A percentile compares a stretch with the other conserved stretches of the same genome.
These are phyloP conservation scores for Hippocampus abdominalis DNA, from an alignment of 2,113 vertebrate genomes.

Conservation along the genomic window DNA sequence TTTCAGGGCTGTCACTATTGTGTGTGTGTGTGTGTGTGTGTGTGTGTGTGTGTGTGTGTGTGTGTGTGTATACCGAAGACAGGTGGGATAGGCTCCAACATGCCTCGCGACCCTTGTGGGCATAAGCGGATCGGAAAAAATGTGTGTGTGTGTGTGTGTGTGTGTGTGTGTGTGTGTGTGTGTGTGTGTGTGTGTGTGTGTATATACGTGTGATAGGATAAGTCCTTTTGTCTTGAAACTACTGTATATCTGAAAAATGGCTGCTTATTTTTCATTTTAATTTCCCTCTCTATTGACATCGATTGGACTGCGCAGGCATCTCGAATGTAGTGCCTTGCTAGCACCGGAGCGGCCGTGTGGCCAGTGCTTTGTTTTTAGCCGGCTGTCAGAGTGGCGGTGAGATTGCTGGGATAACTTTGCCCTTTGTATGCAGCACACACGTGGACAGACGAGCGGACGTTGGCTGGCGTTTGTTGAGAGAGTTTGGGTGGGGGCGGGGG, in stretches of 20 bases:
- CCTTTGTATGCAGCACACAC: slow-evolving; percentile 6
- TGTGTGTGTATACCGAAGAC: no score
- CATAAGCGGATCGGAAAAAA: no score
- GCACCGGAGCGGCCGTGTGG: background rate
- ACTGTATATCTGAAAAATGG: background rate
- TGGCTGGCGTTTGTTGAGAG: background rate
- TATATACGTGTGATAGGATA: no score
- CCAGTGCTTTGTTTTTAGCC: slow-evolving; percentile 24
- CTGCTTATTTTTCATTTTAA: background rate
- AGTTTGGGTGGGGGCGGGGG: no score
- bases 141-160: no score
- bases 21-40: no score
- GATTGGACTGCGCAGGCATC: background rate
- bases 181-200: no score
- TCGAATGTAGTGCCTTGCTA: background rate
- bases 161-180: no score
- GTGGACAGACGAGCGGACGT: background rate
- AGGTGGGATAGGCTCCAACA: no score
- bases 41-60: no score
- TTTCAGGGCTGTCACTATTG: no score
- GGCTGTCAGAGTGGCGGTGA: slow-evolving; percentile 15
- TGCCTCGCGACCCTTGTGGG: no score
- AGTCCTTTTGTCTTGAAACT: background rate
- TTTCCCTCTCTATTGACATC: background rate
- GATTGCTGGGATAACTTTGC: slow-evolving; percentile 27